A percentile compares a stretch with the other conserved stretches of the same genome.
These are phyloP conservation scores for Erinaceus europaeus DNA, from an alignment of 2,113 vertebrate species.

Conservation along the genomic window DNA sequence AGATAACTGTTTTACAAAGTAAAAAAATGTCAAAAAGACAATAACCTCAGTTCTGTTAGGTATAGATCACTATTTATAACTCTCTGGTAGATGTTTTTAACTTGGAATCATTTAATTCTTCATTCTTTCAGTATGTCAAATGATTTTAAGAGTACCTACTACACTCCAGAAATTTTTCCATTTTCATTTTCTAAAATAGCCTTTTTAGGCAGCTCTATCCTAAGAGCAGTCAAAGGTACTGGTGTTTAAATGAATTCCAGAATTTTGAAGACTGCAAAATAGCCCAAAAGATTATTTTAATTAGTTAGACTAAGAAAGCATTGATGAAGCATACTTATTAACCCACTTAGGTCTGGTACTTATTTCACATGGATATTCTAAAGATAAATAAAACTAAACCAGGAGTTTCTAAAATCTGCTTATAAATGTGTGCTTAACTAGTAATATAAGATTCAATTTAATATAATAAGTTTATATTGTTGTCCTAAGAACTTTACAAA, in stretches of 20 bases:
- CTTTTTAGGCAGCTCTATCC: too few relatives aligned
- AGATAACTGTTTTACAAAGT: neutral
- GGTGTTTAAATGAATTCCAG: neutral
- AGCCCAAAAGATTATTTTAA: neutral
- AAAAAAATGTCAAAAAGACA: neutral
- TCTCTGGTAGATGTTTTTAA: neutral
- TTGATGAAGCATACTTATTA: too few relatives aligned
- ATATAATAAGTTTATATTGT: neutral
- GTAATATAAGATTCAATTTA: neutral
- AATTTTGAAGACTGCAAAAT: neutral
- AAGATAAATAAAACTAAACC: neutral
- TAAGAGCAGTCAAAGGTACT: too few relatives aligned
- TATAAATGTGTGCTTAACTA: constrained; percentile 14
- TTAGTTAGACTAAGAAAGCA: neutral
- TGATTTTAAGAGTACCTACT: neutral
- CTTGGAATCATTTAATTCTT: neutral
- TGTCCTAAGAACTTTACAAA: neutral
- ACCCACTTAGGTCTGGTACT: neutral
- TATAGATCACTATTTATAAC: neutral
- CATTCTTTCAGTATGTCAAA: neutral
- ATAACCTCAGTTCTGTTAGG: neutral
- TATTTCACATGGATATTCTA: neutral
- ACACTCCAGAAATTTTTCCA: constrained; percentile 8
- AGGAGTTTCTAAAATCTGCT: neutral
- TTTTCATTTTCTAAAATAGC: constrained; percentile 11